Evolutionary conservation across 2,888 invertebrate genomes (phyloP).

Genomic region (Lithophane ornitopus): DNA sequence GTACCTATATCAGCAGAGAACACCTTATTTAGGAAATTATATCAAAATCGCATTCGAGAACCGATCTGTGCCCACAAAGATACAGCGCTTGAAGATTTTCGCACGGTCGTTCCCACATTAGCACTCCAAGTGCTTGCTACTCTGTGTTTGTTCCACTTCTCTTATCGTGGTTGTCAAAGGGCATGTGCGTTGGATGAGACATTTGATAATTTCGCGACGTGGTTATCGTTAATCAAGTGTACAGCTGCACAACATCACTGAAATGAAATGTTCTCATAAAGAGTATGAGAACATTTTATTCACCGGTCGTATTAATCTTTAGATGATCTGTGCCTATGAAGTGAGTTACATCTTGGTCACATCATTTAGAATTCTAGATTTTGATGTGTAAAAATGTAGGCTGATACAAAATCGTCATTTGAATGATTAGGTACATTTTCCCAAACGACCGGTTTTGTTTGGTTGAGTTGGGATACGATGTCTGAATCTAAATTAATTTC

Average conservation of each 20-base stretch:
- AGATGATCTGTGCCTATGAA: slow-evolving; percentile 7
- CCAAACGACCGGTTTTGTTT: background rate
- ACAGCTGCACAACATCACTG: slow-evolving; percentile 7
- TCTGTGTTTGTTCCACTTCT: slow-evolving; percentile 38
- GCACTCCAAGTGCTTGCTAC: slow-evolving; percentile 27
- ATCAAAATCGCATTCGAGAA: background rate
- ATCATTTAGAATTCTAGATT: slow-evolving; percentile 5
- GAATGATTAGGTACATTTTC: background rate
- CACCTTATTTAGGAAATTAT: background rate
- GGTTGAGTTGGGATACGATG: no score
- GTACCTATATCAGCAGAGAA: background rate
- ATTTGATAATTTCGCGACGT: slow-evolving; percentile 59
- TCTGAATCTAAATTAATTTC: background rate
- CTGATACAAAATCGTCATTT: background rate
- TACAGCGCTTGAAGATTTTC: slow-evolving; percentile 1
- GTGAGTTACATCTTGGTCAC: background rate
- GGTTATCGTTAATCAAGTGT: slow-evolving; percentile 51
- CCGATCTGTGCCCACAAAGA: background rate
- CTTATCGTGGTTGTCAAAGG: slow-evolving; percentile 58
- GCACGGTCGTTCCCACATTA: slow-evolving; percentile 28
- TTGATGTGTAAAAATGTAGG: background rate
- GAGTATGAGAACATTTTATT: slow-evolving; percentile 30
- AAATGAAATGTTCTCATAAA: slow-evolving; percentile 48
- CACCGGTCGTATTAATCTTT: slow-evolving; percentile 14
- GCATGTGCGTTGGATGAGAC: slow-evolving; percentile 55